Evolutionary conservation across 2,113 vertebrate species (phyloP).

Genomic region (Callorhinus ursinus): DNA sequence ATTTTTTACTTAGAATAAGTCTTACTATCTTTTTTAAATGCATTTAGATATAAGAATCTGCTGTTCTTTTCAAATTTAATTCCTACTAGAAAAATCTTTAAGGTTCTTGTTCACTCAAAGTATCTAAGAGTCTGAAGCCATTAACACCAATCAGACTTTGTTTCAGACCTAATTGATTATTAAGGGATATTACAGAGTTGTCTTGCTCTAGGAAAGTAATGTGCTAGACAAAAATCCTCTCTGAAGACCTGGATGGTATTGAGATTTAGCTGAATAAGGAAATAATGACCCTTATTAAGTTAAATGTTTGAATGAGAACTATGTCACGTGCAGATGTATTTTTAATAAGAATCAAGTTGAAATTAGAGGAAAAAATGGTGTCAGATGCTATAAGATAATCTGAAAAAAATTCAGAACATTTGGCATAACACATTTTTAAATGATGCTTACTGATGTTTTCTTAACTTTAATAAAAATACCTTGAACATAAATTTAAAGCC

Average conservation of each 20-base stretch:
- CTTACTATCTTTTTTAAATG: background rate
- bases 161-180: slow-evolving; percentile 86
- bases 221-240: slow-evolving; percentile 83
- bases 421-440: background rate
- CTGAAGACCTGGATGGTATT: slow-evolving; percentile 70
- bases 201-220: slow-evolving; percentile 82
- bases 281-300: slow-evolving; percentile 73
- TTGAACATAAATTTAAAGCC: slow-evolving; percentile 46
- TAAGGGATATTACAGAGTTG: slow-evolving; percentile 79
- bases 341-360: slow-evolving; percentile 59
- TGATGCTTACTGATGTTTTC: background rate
- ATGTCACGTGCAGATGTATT: slow-evolving; percentile 31
- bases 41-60: background rate
- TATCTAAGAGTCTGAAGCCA: slow-evolving; percentile 69
- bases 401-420: background rate
- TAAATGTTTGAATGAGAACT: slow-evolving; percentile 66
- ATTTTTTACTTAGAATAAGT: background rate
- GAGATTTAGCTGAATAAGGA: slow-evolving; percentile 77
- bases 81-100: slow-evolving; percentile 30
- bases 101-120: slow-evolving; percentile 63
- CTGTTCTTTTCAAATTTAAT: slow-evolving; percentile 21
- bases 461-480: slow-evolving; percentile 34
- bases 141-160: slow-evolving; percentile 67
- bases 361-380: background rate
- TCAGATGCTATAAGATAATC: background rate